Percentiles rank a stretch among this genome's conserved stretches.
phyloP scores from a whole-genome alignment of 2,888 invertebrate species.

The Pachycephus smyrnensis region DNA sequence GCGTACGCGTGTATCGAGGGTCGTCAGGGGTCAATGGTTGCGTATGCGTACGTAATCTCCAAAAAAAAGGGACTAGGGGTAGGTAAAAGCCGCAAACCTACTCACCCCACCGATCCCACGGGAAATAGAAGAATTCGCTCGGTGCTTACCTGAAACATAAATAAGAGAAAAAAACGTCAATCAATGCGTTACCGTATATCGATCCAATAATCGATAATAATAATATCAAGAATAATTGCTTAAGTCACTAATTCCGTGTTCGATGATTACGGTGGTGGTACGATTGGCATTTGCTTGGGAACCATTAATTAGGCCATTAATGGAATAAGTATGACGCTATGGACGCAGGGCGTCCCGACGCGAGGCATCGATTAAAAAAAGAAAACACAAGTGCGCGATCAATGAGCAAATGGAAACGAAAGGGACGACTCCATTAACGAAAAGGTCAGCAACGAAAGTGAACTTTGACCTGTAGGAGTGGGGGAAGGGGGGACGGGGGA shows the following conservation, averaged over 20 bases:
- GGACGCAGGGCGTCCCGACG: not conserved
- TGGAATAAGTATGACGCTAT: not conserved
- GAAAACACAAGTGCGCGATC: not conserved
- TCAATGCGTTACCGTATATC: not conserved
- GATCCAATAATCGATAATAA: not conserved
- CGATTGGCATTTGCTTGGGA: too few species aligned
- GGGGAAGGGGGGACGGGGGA: not conserved
- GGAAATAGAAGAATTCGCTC: conserved; percentile 21
- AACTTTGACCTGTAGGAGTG: not conserved
- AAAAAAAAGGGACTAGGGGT: not conserved
- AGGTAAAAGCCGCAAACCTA: not conserved
- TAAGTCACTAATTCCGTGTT: not conserved
- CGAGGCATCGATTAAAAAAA: not conserved
- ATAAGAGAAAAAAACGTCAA: conserved; percentile 21
- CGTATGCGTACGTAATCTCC: not conserved
- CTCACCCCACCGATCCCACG: not conserved
- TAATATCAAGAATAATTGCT: not conserved
- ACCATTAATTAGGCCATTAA: too few species aligned
- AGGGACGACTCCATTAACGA: not conserved
- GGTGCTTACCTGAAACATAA: conserved; percentile 48
- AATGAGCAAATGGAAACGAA: not conserved
- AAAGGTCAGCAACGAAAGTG: not conserved
- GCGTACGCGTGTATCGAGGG: not conserved
- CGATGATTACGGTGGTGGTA: too few species aligned
- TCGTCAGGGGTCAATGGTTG: not conserved